Percentiles rank a stretch among this genome's conserved stretches.
phyloP scores from a whole-genome alignment of 2,888 invertebrate species.

The Neoaliturus tenellus region DNA sequence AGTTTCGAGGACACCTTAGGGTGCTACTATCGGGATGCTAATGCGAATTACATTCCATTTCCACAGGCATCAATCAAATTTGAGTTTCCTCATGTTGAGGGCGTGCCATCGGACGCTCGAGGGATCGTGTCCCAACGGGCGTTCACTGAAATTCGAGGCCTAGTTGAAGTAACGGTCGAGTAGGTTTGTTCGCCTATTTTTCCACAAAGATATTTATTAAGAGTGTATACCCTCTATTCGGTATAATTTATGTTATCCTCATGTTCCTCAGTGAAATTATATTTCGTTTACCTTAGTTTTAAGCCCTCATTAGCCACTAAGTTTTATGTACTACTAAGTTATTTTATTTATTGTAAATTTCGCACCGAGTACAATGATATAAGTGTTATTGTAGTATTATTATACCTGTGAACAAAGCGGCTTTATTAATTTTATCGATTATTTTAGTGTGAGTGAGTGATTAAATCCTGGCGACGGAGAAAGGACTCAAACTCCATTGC shows the following conservation, averaged over 20 bases:
- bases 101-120: conserved; percentile 56
- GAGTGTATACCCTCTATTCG: not conserved
- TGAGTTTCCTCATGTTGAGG: conserved; percentile 58
- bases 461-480: conserved; percentile 42
- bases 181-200: conserved; percentile 35
- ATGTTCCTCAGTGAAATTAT: conserved; percentile 28
- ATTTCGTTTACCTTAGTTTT: conserved; percentile 49
- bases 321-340: conserved; percentile 7
- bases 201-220: conserved; percentile 25
- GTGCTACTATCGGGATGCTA: conserved; percentile 48
- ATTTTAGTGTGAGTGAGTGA: conserved; percentile 47
- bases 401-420: not conserved
- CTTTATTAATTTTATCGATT: conserved; percentile 37
- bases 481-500: conserved; percentile 34
- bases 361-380: conserved; percentile 60
- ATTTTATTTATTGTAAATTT: conserved; percentile 58
- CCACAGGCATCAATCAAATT: conserved; percentile 55
- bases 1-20: conserved; percentile 45
- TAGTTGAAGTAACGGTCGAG: conserved; percentile 2
- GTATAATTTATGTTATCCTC: not conserved
- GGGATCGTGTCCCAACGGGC: too few species aligned
- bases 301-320: conserved; percentile 1
- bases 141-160: conserved; percentile 28
- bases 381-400: conserved; percentile 10
- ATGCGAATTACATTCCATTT: conserved; percentile 57